Percentiles rank a stretch among this genome's conserved stretches.
phyloP scores from a whole-genome alignment of 1,140 invertebrate genomes.

The Cydia strobilella region DNA sequence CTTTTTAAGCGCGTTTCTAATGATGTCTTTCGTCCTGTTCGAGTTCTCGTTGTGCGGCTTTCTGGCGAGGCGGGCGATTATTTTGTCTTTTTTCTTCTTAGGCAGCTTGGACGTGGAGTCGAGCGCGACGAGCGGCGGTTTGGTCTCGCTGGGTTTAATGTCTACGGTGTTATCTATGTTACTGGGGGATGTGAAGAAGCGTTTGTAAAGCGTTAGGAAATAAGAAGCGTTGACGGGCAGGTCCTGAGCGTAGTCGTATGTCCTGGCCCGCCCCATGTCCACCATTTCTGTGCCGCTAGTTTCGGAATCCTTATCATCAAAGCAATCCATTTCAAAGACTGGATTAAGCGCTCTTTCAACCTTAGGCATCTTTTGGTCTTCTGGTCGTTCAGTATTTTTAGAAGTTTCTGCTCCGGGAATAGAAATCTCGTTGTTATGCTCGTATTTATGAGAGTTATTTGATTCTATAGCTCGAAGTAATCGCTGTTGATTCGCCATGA shows the following conservation, averaged over 20 bases:
- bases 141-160: slow-evolving; percentile 35
- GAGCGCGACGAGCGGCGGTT: background rate
- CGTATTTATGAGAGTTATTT: background rate
- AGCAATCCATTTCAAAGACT: slow-evolving; percentile 12
- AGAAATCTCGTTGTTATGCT: background rate
- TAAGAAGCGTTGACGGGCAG: slow-evolving; percentile 58
- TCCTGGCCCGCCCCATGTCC: background rate
- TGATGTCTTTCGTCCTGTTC: slow-evolving; percentile 46
- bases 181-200: slow-evolving; percentile 43
- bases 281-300: slow-evolving; percentile 7
- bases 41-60: slow-evolving; percentile 33
- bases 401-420: background rate
- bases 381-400: background rate
- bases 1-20: slow-evolving; percentile 55
- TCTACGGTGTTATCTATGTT: slow-evolving; percentile 41
- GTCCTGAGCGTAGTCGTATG: slow-evolving; percentile 33
- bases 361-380: background rate
- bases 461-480: slow-evolving; percentile 39
- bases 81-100: slow-evolving; percentile 51
- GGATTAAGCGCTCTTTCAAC: background rate
- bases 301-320: slow-evolving; percentile 12
- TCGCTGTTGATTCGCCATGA: slow-evolving; percentile 42
- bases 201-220: slow-evolving; percentile 58
- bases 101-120: background rate
- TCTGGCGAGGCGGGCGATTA: slow-evolving; percentile 19